Base-by-base conservation (phyloP, 2,113 vertebrate species). In the Benitochromis conjunctus region DNA sequence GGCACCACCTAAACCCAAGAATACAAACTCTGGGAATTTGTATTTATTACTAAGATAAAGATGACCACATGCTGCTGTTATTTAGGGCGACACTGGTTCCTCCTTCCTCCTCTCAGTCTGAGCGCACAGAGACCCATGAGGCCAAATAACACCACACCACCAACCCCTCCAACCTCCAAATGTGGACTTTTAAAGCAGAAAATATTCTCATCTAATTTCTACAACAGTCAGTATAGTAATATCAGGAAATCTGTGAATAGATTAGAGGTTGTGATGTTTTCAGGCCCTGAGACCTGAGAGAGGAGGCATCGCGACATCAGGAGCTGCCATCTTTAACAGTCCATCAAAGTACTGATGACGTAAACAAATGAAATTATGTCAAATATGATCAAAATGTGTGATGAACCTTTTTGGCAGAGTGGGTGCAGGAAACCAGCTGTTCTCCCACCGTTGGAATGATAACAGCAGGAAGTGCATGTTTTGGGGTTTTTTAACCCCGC, bases 131-230 rank as follows among this genome's bases (percentile, higher is more conserved):
- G 26, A 16, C 56, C 26, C 12, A 18, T 12, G 26, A 69, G 38
- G 0, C 1, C n/a, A 66, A 66, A 5, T 66, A 5, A 9, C 36
- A 69, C 0, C 18, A 7, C 16, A 51, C 18, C 38, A 69, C 3
- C 5, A 43, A 71, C 21, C 38, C 12, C 21, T 71, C 36, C 64
- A 46, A 43, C 66, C 21, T 71, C 8, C 1, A 46, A 71, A 71
- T 11, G 38, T 46, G 1, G 8, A 10, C 21, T 71, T 18, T 41
- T 69, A 69, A 14, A 71, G 14, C 24, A 18, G 8, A 71, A 71
- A 71, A 41, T 66, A 66, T 21, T 38, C 31, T 31, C 2, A 6
- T 31, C 31, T 7, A 4, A 43, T 43, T 10, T 43, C 41, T 43
- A 13, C 41, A 43, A 13, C 41, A 43, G 11, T 43, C 41, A 13